These are phyloP conservation scores for Neoascia interrupta DNA, from an alignment of 2,888 invertebrate genomes.

Conservation along the genomic window DNA sequence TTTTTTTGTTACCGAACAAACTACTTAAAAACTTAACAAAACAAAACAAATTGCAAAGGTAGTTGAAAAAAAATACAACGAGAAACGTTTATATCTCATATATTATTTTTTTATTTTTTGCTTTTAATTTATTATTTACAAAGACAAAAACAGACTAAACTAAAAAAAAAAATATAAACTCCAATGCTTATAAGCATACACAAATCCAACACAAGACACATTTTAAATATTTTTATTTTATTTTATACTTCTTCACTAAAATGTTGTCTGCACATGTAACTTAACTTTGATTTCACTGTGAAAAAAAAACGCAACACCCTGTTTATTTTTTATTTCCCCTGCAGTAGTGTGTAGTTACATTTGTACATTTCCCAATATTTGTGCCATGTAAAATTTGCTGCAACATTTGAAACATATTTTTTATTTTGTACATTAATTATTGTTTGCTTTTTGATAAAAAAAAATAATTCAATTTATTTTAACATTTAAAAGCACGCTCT, in stretches of 20 bases:
- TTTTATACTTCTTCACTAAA: constrained; percentile 53
- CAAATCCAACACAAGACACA: constrained; percentile 45
- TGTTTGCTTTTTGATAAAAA: too few species aligned
- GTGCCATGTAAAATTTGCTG: constrained; percentile 11
- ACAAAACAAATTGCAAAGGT: constrained; percentile 47
- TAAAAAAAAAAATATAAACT: constrained; percentile 6
- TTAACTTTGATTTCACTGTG: constrained; percentile 25
- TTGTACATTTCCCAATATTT: constrained; percentile 4
- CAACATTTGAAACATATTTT: not conserved
- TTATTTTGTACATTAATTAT: not conserved
- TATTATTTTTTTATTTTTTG: constrained; percentile 1
- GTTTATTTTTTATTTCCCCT: constrained; percentile 36
- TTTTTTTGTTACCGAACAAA: constrained; percentile 46
- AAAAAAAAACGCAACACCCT: constrained; percentile 16
- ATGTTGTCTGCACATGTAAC: constrained; percentile 43
- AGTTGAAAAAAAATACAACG: constrained; percentile 69
- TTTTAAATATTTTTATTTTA: constrained; percentile 8
- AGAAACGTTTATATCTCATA: constrained; percentile 61
- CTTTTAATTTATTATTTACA: constrained; percentile 27
- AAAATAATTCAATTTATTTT: constrained; percentile 7
- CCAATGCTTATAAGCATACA: constrained; percentile 45
- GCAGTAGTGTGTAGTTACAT: constrained; percentile 42
- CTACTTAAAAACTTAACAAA: constrained; percentile 29
- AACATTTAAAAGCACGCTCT: constrained; percentile 48
- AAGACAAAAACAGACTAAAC: constrained; percentile 64